Conservation (phyloP, 2,113 vertebrate genomes). For the Coryphaenoides rupestris region DNA sequence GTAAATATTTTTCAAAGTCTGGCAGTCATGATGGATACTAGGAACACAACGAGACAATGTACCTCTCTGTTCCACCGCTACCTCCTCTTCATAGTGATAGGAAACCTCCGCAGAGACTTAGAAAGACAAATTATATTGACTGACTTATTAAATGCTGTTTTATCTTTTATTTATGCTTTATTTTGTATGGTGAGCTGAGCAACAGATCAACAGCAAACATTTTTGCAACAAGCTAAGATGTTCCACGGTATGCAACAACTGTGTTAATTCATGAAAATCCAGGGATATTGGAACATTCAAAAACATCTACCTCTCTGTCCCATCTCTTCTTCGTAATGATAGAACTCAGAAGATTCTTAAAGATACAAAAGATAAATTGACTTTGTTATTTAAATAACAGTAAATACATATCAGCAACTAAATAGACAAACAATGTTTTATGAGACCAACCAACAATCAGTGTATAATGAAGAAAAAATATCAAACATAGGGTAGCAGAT, state of each 20-base stretch:
- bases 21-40: constrained; percentile 10
- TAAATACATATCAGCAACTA: too few species aligned
- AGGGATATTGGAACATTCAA: not conserved
- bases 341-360: constrained; percentile 68
- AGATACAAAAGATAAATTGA: constrained; percentile 25
- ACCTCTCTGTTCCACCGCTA: constrained; percentile 52
- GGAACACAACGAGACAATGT: constrained; percentile 1
- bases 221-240: not conserved
- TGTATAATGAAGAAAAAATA: too few species aligned
- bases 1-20: constrained; percentile 13
- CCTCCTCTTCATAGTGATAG: constrained; percentile 45
- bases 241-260: too few species aligned
- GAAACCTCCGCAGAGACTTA: constrained; percentile 35
- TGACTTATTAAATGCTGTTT: too few species aligned
- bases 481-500: too few species aligned
- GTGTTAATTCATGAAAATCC: too few species aligned
- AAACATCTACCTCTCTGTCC: constrained; percentile 62
- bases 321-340: constrained; percentile 66
- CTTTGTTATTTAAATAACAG: too few species aligned
- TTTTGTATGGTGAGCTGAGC: too few species aligned
- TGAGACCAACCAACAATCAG: too few species aligned
- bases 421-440: too few species aligned
- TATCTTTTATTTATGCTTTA: too few species aligned
- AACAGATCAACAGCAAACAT: not conserved
- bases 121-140: too few species aligned